A percentile compares a stretch with the other conserved stretches of the same genome.
Conservation (phyloP, 2,888 invertebrate species). For the Crossocerus cetratus region DNA sequence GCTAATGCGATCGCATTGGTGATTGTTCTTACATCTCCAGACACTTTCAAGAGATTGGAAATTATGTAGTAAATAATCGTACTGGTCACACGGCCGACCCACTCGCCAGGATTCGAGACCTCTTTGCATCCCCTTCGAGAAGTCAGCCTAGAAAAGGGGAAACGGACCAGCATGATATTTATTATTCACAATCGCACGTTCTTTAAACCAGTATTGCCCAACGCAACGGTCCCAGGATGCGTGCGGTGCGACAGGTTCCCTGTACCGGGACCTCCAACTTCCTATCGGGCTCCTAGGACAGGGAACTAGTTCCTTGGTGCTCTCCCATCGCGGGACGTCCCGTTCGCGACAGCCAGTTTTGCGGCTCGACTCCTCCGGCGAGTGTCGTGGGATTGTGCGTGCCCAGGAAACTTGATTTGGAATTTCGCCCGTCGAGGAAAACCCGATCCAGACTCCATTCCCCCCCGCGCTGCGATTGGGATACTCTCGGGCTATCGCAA, state of each 20-base stretch:
- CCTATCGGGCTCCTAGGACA: constrained; percentile 17
- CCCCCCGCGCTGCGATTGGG: constrained; percentile 33
- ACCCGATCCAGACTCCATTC: constrained; percentile 53
- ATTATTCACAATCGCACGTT: not conserved
- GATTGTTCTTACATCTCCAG: no score
- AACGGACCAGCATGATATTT: not conserved
- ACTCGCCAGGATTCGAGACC: not conserved
- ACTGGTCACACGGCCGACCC: not conserved
- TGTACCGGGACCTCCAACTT: constrained; percentile 33
- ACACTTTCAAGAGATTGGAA: no score
- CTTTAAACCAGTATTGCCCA: not conserved
- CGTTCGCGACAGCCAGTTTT: constrained; percentile 38
- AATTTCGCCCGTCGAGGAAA: constrained; percentile 59
- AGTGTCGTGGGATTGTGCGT: constrained; percentile 54
- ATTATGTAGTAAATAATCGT: no score
- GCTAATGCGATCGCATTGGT: not conserved
- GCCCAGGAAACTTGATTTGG: constrained; percentile 60
- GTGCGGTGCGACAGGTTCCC: constrained; percentile 16
- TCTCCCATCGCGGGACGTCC: constrained; percentile 44
- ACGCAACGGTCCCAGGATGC: constrained; percentile 17
- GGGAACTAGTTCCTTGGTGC: constrained; percentile 54
- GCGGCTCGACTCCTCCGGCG: constrained; percentile 2
- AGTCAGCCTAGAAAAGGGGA: not conserved
- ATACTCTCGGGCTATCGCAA: constrained; percentile 58
- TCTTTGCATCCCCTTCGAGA: not conserved